Percentiles rank a stretch among this genome's conserved stretches.
These are phyloP conservation scores for Julus scanicus DNA, from an alignment of 2,888 invertebrate species.

Conservation along the genomic window DNA sequence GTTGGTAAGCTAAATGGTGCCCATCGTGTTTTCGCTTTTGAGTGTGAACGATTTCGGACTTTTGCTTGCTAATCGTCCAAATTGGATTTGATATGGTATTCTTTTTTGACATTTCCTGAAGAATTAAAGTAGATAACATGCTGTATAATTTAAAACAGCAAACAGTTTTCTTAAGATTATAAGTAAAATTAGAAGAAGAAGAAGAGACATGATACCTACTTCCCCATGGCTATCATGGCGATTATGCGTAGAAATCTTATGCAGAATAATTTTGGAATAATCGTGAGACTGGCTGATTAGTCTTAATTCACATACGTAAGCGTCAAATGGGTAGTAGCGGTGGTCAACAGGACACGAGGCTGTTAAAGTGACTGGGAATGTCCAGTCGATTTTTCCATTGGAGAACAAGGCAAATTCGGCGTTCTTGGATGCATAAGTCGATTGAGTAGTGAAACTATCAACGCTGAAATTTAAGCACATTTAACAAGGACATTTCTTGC, in stretches of 20 bases:
- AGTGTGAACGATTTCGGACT: neutral
- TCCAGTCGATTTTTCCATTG: constrained; percentile 36
- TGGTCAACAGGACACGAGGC: constrained; percentile 27
- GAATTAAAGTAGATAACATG: neutral
- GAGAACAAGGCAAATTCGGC: neutral
- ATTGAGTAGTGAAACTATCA: neutral
- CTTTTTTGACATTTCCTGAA: neutral
- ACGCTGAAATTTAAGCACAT: neutral
- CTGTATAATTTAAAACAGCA: too few species aligned
- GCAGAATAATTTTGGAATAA: neutral
- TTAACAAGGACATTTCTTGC: too few species aligned
- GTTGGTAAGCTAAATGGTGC: neutral
- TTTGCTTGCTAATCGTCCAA: constrained; percentile 8
- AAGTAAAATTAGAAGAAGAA: neutral
- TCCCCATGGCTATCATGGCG: neutral
- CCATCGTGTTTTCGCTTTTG: neutral
- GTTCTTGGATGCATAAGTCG: neutral
- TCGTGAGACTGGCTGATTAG: neutral
- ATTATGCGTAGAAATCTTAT: neutral
- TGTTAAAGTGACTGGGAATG: constrained; percentile 3
- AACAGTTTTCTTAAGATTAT: neutral
- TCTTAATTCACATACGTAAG: neutral
- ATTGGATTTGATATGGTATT: neutral
- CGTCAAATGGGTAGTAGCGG: constrained; percentile 34
- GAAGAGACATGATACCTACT: neutral